These are phyloP conservation scores for Achatina immaculata DNA, from an alignment of 1,140 invertebrate species.

Conservation along the genomic window DNA sequence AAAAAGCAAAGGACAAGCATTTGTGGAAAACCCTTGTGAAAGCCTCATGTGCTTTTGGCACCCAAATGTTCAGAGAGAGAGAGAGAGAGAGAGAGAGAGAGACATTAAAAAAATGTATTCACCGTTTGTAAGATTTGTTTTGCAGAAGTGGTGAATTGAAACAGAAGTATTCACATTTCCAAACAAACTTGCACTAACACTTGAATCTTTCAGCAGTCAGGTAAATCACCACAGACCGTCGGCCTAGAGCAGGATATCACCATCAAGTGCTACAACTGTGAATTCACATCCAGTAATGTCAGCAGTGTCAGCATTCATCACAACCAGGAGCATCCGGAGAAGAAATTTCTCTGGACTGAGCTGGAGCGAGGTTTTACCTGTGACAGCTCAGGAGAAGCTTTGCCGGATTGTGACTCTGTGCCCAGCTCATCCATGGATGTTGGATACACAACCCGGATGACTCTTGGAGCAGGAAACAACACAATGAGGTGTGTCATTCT, in stretches of 20 bases:
- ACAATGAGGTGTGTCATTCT: conserved; percentile 11
- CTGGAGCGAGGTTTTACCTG: conserved; percentile 40
- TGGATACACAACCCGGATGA: conserved; percentile 25
- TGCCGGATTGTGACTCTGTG: conserved; percentile 13
- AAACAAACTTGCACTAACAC: too few relatives aligned
- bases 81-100: too few relatives aligned
- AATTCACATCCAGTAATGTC: conserved; percentile 24
- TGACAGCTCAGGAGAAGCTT: conserved; percentile 34
- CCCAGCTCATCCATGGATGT: conserved; percentile 16
- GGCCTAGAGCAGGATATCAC: conserved; percentile 28
- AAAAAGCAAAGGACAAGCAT: too few relatives aligned
- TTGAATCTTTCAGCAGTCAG: not conserved
- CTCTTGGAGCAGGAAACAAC: conserved; percentile 3
- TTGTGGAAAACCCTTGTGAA: too few relatives aligned
- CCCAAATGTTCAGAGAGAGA: too few relatives aligned
- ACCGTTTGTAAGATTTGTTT: too few relatives aligned
- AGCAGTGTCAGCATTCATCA: conserved; percentile 28
- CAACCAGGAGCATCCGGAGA: conserved; percentile 15
- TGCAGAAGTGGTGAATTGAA: too few relatives aligned
- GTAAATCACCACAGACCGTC: conserved; percentile 11
- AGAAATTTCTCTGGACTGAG: conserved; percentile 38
- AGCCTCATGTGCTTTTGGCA: too few relatives aligned
- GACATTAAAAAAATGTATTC: too few relatives aligned
- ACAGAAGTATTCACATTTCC: too few relatives aligned
- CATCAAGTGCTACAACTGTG: conserved; percentile 41